Base-by-base conservation (phyloP, 2,888 invertebrate species). In the Hyposoter didymator region DNA sequence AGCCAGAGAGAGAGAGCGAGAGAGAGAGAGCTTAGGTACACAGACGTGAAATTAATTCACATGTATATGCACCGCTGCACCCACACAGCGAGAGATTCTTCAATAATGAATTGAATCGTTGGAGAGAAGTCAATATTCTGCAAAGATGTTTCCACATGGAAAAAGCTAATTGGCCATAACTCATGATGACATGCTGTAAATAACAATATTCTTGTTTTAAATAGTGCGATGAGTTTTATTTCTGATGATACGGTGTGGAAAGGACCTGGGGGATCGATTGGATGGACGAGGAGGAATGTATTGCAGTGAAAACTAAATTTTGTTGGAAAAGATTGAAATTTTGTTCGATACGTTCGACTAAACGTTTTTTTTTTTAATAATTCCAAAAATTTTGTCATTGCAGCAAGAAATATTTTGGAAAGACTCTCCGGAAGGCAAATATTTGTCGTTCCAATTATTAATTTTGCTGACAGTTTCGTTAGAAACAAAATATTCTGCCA, bases 21-120 rank as follows among this genome's bases (percentile, higher is more conserved):
- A 70, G 35, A 35, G 14, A 43, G 47, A 81, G 59, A 75, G 55
- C 73, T 43, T 73, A 14, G 39, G 81, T 74, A 86, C 80, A 83
- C 83, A 84, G n/a, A 66, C 80, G 55, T 74, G 69, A 81, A 78
- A 83, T 83, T 86, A 83, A 86, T 86, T 84, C 62, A 78, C 83
- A 86, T 79, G 32, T 59, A 10, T 64, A 52, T 80, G 43, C 72
- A 28, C 39, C 62, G 28, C 28, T 22, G 39, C 35, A 83, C 62
- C 47, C 49, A 74, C 28, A n/a, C 80, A 22, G 22, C 35, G 5
- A 45, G 69, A 62, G 22, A 72, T 45, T 73, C 52, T 19, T 72
- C 17, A 66, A 32, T 67, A 62, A 83, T 83, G 47, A 75, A 83
- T 85, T 76, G 72, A 82, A 79, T 79, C 66, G 43, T 74, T 35